Conservation (phyloP, 2,888 invertebrate genomes). For the Siphlonurus alternatus region DNA sequence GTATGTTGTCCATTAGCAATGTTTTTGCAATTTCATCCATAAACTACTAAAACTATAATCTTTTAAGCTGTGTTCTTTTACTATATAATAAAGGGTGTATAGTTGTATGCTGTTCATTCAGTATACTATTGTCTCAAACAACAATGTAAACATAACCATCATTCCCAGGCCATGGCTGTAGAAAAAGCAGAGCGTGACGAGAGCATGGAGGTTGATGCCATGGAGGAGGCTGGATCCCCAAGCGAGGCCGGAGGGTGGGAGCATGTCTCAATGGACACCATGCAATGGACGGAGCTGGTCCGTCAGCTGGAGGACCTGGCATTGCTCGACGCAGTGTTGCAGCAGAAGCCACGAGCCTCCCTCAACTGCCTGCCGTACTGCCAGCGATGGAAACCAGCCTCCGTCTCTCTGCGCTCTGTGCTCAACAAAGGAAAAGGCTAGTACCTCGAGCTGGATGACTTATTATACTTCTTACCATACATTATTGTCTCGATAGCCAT, state of each 20-base stretch:
- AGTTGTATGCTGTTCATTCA: too few species aligned
- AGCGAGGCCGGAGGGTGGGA: slow-evolving; percentile 52
- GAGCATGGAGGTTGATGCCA: slow-evolving; percentile 20
- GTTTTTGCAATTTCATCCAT: not conserved
- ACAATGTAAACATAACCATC: too few species aligned
- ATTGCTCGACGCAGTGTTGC: slow-evolving; percentile 53
- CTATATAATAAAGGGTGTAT: too few species aligned
- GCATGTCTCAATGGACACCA: slow-evolving; percentile 65
- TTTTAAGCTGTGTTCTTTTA: too few species aligned
- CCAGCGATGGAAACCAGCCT: not conserved
- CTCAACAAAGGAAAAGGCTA: slow-evolving; percentile 28
- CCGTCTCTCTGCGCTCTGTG: slow-evolving; percentile 25
- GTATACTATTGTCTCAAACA: too few species aligned
- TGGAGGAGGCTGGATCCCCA: slow-evolving; percentile 24
- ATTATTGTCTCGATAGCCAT: too few species aligned
- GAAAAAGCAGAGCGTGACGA: slow-evolving; percentile 24
- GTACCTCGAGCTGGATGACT: slow-evolving; percentile 5
- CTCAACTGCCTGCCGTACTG: not conserved
- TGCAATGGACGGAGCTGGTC: slow-evolving; percentile 72
- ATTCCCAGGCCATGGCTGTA: slow-evolving; percentile 17
- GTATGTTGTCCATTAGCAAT: too few species aligned
- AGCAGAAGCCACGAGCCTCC: not conserved
- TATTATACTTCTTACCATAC: not conserved
- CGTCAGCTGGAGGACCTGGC: slow-evolving; percentile 81
- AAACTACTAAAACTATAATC: not conserved